Evolutionary conservation across 2,797 vertebrate genomes (phyloP), one percentile per base, ranked within the genome.

Genomic region (Ctenosaura bakeri): DNA sequence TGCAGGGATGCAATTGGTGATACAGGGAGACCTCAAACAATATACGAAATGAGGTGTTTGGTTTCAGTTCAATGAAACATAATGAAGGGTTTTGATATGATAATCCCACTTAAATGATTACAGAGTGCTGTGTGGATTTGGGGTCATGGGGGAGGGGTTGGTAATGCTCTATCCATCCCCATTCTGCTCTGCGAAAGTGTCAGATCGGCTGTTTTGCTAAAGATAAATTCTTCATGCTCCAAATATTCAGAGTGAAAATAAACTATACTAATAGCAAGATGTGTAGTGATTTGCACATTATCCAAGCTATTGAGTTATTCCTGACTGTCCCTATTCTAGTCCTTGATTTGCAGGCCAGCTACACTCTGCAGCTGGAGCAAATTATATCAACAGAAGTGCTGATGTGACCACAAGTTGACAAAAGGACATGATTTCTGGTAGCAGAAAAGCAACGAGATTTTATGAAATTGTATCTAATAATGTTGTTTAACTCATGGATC

Each of bases 341-440:
- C 98, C 97, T 97, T 98, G 97, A 98, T 98, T 98, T 97, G 97
- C 97, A 98, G 97, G 97, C 97, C 97, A 98, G 97, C 97, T 97
- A 96, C 46, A 97, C 97, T 97, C 97, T 98, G 97, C 97, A 98
- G 97, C 97, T 98, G 97, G 97, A 98, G 97, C 96, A 98, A 98
- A 98, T 98, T 98, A 98, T 97, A 98, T 98, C 97, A 98, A 97
- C 97, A 98, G 97, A 98, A 98, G 96, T 98, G 97, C 97, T 98
- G 97, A 98, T 98, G 97, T 98, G 97, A 98, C 97, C 97, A 98
- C 97, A 98, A 98, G 97, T 97, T 98, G 97, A 98, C 97, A 98
- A 98, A 97, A 98, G 97, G 97, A 98, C 97, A 98, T 98, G 97
- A 98, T 98, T 98, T 98, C 97, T 98, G 97, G 97, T 97, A 97